Evolutionary conservation across 2,113 vertebrate genomes (phyloP).

Genomic region (Colinus virginianus): DNA sequence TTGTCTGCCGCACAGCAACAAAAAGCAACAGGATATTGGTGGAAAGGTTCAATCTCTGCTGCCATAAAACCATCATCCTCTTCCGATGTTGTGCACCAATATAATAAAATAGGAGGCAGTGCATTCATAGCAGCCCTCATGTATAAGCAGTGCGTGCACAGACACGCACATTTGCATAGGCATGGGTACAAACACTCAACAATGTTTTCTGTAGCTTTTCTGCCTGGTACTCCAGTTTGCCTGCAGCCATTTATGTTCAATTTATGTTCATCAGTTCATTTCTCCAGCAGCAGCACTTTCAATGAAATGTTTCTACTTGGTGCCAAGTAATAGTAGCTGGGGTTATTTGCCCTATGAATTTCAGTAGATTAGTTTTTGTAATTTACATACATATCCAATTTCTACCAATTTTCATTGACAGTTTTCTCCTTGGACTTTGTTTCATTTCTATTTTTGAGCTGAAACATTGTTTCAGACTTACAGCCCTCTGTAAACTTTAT

Average conservation of each 20-base stretch:
- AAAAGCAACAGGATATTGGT: no score
- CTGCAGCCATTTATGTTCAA: conserved; percentile 65
- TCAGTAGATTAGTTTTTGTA: conserved; percentile 67
- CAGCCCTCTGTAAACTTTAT: conserved; percentile 58
- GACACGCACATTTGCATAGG: not conserved
- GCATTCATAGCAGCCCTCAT: no score
- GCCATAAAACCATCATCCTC: no score
- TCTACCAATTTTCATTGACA: conserved; percentile 64
- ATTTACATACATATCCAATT: conserved; percentile 73
- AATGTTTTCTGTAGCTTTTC: not conserved
- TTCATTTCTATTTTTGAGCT: conserved; percentile 53
- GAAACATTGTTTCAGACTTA: conserved; percentile 26
- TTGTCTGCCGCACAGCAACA: no score
- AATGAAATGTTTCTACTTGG: conserved; percentile 63
- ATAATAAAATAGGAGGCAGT: no score
- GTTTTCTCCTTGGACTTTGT: conserved; percentile 56
- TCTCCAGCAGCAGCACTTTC: conserved; percentile 46
- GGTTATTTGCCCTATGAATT: conserved; percentile 66
- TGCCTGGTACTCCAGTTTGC: conserved; percentile 30
- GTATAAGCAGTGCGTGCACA: not conserved
- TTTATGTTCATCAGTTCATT: conserved; percentile 70
- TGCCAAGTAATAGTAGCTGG: conserved; percentile 53
- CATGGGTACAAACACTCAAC: not conserved
- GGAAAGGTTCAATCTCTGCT: no score
- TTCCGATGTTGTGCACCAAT: no score